Conservation (phyloP, 53 echinoderm and acorn worm species). For the Actinopyga echinites region DNA sequence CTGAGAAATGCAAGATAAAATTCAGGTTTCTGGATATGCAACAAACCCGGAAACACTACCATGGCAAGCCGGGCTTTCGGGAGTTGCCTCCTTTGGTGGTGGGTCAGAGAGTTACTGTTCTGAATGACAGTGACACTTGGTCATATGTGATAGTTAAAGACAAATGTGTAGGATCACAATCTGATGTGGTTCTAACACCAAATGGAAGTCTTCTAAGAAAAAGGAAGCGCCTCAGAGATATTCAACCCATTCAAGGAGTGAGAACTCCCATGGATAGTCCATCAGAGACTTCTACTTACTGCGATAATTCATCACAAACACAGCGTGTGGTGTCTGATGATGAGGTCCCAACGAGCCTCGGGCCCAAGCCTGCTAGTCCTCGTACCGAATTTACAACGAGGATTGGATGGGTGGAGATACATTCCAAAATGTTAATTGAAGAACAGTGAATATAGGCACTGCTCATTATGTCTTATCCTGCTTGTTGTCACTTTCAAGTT, state of each 20-base stretch:
- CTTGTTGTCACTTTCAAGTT: no score
- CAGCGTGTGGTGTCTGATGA: not conserved
- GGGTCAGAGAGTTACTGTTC: not conserved
- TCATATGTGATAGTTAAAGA: not conserved
- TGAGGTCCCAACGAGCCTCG: not conserved
- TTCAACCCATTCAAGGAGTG: conserved; percentile 1
- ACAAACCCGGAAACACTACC: not conserved
- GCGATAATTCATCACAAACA: not conserved
- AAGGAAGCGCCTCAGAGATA: conserved; percentile 1
- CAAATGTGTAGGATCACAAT: not conserved
- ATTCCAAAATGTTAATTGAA: not conserved
- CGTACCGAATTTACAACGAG: not conserved
- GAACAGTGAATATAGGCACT: not conserved
- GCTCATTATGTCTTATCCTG: not conserved
- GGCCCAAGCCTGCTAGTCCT: not conserved
- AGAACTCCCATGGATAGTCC: not conserved
- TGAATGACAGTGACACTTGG: conserved; percentile 10
- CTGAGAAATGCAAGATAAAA: no score
- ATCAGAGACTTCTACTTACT: not conserved
- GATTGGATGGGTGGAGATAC: not conserved
- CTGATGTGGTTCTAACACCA: not conserved
- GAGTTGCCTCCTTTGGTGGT: not conserved
- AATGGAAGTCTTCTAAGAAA: conserved; percentile 1
- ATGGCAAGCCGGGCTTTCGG: not conserved
- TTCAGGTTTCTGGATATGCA: not conserved